Evolutionary conservation across 2,797 vertebrate genomes (phyloP).

Genomic region (Sternotherus odoratus): DNA sequence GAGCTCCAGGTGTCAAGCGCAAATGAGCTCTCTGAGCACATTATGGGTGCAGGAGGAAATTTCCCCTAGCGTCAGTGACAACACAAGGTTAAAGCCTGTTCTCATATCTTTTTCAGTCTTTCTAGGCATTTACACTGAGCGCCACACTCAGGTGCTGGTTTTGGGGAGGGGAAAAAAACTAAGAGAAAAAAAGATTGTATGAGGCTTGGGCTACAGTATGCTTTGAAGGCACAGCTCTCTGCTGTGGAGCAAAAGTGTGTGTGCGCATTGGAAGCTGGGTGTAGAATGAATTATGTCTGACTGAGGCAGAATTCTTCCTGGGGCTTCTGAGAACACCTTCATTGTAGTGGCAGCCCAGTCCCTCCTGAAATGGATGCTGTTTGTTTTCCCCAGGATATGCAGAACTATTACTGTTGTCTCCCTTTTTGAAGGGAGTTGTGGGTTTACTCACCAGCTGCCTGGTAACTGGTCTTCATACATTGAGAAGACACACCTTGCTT

Average conservation of each 20-base stretch:
- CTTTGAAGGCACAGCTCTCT: not conserved
- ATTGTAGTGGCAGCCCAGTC: not conserved
- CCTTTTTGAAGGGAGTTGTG: not conserved
- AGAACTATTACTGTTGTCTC: not conserved
- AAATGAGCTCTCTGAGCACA: too few relatives aligned
- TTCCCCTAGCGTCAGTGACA: not conserved
- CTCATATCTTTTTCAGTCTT: not conserved
- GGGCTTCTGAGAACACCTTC: not conserved
- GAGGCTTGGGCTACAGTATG: not conserved
- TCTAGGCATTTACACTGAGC: not conserved
- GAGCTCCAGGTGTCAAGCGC: too few relatives aligned
- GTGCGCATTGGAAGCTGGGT: not conserved
- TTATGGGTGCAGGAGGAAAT: not conserved
- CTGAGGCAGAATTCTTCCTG: not conserved
- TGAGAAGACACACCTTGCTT: not conserved
- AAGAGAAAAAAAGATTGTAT: not conserved
- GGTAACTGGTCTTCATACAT: not conserved
- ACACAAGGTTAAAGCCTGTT: not conserved
- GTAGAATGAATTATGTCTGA: not conserved
- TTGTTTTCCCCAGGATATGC: not conserved
- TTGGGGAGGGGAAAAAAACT: rapidly evolving
- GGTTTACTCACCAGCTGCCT: rapidly evolving
- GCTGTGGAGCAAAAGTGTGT: not conserved
- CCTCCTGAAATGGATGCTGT: not conserved
- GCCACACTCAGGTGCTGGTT: not conserved